A percentile compares a stretch with the other conserved stretches of the same genome.
Evolutionary conservation across 1,140 invertebrate species (phyloP).

Genomic region (Plodia interpunctella): DNA sequence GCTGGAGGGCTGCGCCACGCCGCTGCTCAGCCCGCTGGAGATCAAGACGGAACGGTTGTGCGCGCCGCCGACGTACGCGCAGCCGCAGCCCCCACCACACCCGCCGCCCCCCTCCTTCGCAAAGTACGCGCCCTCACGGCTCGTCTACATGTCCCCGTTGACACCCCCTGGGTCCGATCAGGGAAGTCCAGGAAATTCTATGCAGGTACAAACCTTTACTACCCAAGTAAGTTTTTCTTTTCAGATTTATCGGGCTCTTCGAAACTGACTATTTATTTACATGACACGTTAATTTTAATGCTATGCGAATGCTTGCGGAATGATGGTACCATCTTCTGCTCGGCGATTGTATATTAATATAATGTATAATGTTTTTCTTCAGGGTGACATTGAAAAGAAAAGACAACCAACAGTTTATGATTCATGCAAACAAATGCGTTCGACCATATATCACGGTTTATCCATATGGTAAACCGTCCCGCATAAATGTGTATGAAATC

Average conservation of each 20-base stretch:
- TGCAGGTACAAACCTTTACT: conserved; percentile 58
- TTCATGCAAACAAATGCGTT: conserved; percentile 11
- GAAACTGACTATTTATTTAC: not conserved
- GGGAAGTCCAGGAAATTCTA: conserved; percentile 83
- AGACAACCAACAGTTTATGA: conserved; percentile 11
- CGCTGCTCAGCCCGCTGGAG: conserved; percentile 84
- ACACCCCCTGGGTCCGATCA: conserved; percentile 91
- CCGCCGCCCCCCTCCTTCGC: conserved; percentile 49
- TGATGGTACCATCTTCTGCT: conserved; percentile 81
- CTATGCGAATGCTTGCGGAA: conserved; percentile 54
- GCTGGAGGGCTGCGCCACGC: conserved; percentile 76
- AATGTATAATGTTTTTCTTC: conserved; percentile 15
- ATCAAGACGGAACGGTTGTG: conserved; percentile 83
- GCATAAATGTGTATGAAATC: conserved; percentile 16
- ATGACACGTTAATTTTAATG: conserved; percentile 5
- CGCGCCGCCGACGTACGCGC: conserved; percentile 66
- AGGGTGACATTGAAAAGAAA: conserved; percentile 16
- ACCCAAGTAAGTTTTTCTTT: no score
- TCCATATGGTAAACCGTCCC: conserved; percentile 10
- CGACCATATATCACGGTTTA: not conserved
- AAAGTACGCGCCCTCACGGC: conserved; percentile 66
- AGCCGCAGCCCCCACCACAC: conserved; percentile 64
- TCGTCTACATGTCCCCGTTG: conserved; percentile 87
- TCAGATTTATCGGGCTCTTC: not conserved
- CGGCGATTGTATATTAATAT: conserved; percentile 34